A percentile compares a stretch with the other conserved stretches of the same genome.
These are phyloP conservation scores for Thomomys bottae DNA, from an alignment of 2,113 vertebrate species.

Conservation along the genomic window DNA sequence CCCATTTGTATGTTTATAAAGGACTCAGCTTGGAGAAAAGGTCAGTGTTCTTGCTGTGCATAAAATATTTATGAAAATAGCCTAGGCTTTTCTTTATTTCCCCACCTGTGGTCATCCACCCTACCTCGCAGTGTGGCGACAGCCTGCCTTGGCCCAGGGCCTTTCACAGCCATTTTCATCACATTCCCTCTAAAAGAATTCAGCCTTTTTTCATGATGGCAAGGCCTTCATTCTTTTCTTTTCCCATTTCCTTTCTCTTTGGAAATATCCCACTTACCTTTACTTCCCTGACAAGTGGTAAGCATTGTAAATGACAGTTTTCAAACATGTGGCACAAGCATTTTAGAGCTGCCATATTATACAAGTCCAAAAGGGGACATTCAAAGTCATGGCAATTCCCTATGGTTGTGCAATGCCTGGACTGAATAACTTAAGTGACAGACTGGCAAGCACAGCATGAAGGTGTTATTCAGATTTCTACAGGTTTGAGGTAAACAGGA, in stretches of 20 bases:
- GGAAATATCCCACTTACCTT: conserved; percentile 47
- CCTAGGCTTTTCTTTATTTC: not conserved
- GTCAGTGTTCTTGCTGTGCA: conserved; percentile 59
- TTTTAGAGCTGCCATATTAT: not conserved
- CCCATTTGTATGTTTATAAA: conserved; percentile 61
- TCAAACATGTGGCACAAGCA: not conserved
- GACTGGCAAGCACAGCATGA: not conserved
- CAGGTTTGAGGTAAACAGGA: not conserved
- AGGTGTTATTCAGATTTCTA: not conserved
- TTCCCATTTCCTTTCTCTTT: not conserved
- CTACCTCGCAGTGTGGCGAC: not conserved
- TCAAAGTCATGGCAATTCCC: not conserved
- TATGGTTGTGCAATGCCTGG: too few species aligned
- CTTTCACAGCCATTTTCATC: conserved; percentile 23
- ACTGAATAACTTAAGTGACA: not conserved
- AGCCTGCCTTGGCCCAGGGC: not conserved
- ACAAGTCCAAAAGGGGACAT: not conserved
- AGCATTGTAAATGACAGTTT: not conserved
- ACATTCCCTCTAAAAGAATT: not conserved
- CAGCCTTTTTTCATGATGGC: not conserved
- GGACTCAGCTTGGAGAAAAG: conserved; percentile 50
- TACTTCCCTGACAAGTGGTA: not conserved
- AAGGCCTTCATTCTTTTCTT: conserved; percentile 10
- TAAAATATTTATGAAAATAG: conserved; percentile 65
- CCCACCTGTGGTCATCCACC: not conserved